Evolutionary conservation across 1,140 invertebrate species (phyloP).

Genomic region (Drosophila rufa): DNA sequence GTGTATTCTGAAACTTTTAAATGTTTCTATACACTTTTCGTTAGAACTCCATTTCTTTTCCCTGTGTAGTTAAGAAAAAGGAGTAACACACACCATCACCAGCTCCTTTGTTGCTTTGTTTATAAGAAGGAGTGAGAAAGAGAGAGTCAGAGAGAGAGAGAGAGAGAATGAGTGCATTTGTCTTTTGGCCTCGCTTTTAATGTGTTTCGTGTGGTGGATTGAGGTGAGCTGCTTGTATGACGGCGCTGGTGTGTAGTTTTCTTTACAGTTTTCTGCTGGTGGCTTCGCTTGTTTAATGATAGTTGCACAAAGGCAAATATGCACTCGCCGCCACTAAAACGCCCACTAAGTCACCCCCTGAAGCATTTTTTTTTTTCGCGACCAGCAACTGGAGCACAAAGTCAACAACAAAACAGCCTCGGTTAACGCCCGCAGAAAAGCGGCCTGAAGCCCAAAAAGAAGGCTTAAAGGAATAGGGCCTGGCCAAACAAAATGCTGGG

Average conservation of each 20-base stretch:
- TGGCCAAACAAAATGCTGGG: slow-evolving; percentile 31
- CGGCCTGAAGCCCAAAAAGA: slow-evolving; percentile 36
- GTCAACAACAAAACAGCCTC: slow-evolving; percentile 72
- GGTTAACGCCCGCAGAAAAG: slow-evolving; percentile 77
- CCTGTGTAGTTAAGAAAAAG: slow-evolving; percentile 1
- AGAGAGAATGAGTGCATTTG: slow-evolving; percentile 28
- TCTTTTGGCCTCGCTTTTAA: slow-evolving; percentile 64
- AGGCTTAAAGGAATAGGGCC: slow-evolving; percentile 10
- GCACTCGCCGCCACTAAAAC: slow-evolving; percentile 33
- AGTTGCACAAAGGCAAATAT: slow-evolving; percentile 76
- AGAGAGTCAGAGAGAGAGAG: not conserved
- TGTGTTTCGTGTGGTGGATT: slow-evolving; percentile 38
- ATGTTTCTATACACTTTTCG: not conserved
- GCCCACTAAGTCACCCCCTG: slow-evolving; percentile 21
- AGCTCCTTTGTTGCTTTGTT: slow-evolving; percentile 37
- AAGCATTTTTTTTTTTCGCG: slow-evolving; percentile 18
- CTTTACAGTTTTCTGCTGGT: slow-evolving; percentile 49
- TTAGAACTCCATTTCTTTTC: not conserved
- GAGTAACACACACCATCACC: slow-evolving; percentile 17
- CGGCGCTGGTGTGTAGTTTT: slow-evolving; percentile 43
- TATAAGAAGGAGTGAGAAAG: slow-evolving; percentile 15
- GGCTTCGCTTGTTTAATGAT: slow-evolving; percentile 75
- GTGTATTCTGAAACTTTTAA: too few relatives aligned
- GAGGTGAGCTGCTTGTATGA: slow-evolving; percentile 28
- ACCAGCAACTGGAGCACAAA: slow-evolving; percentile 79